Base-by-base conservation (phyloP, 35 echinoderm and acorn worm species). In the Diadema setosum region DNA sequence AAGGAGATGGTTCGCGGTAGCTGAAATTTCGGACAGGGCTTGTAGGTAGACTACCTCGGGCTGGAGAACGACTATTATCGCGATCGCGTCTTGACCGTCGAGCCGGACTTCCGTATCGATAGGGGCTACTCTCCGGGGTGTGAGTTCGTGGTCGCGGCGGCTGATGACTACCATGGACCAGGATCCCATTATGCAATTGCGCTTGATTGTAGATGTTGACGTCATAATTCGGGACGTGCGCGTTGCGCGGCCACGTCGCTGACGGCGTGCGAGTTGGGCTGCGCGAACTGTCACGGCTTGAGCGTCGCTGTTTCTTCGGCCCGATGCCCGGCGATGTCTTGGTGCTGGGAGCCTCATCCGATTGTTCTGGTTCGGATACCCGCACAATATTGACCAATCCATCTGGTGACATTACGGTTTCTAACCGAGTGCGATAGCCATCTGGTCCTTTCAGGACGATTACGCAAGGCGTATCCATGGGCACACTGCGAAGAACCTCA, bases 401-500 rank as follows among this genome's bases (percentile, higher is more conserved):
- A 29, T 94, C 92, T 24, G 96, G 88, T 30, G 88, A 83, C 55
- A 91, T 74, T 16, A 98, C 56, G 23, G 86, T 98, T 70, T 98
- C 96, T 43, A 98, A 55, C 14, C 92, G 89, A 23, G 96, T 94
- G 17, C 85, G 86, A 39, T 94, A 98, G 0, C 92, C 92, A 6
- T 98, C 96, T 8, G 96, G 96, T 21, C 92, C 96, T 24, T 91
- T 70, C 46, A 98, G 75, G 18, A 98, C 96, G 14, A 98, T 57
- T 3, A 98, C 91, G 33, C 92, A 94, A 36, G 96, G 89, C 2
- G 96, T 87, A 42, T 93, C 96, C 89, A 94, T 91, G 3, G 96
- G 96, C 15, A 98, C 96, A 73, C 96, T 98, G 25, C 96, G 63
- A 33, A 98, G 82, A 9, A 98, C 96, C 52, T 98, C 96, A 29